phyloP scores from a whole-genome alignment of 2,888 invertebrate genomes.

The Notodonta ziczac region DNA sequence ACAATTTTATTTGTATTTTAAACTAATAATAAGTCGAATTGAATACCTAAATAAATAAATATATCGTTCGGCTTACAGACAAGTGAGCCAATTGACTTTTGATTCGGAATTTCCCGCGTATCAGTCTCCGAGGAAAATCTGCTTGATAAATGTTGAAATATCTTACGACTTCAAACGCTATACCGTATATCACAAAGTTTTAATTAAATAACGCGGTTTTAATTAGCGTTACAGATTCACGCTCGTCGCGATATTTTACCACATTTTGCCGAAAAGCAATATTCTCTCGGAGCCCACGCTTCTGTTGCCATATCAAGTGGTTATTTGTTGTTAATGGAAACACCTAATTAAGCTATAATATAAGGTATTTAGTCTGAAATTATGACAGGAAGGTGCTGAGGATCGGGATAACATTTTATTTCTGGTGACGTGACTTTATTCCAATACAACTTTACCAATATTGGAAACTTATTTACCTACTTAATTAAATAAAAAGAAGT shows the following conservation, averaged over 20 bases:
- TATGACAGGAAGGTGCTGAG: neutral
- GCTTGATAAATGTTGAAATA: neutral
- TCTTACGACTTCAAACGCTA: constrained; percentile 7
- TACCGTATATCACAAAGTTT: constrained; percentile 43
- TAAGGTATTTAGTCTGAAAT: neutral
- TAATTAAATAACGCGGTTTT: constrained; percentile 52
- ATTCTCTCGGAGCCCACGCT: constrained; percentile 8
- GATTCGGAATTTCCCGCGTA: neutral
- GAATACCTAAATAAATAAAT: neutral
- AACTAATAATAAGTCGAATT: no score
- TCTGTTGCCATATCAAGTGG: neutral
- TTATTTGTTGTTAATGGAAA: neutral
- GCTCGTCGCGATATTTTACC: constrained; percentile 29
- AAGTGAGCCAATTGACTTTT: no score
- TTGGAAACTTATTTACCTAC: no score
- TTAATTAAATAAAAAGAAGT: no score
- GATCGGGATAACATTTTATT: neutral
- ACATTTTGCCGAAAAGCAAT: constrained; percentile 21
- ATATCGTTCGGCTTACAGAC: no score
- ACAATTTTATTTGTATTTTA: no score
- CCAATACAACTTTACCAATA: no score
- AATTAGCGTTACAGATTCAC: constrained; percentile 43
- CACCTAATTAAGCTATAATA: neutral
- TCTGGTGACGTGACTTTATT: no score
- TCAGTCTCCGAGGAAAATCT: neutral